Evolutionary conservation across 2,797 vertebrate genomes (phyloP), one percentile per base, ranked within the genome.

Genomic region (Arrhamphus sclerolepis): DNA sequence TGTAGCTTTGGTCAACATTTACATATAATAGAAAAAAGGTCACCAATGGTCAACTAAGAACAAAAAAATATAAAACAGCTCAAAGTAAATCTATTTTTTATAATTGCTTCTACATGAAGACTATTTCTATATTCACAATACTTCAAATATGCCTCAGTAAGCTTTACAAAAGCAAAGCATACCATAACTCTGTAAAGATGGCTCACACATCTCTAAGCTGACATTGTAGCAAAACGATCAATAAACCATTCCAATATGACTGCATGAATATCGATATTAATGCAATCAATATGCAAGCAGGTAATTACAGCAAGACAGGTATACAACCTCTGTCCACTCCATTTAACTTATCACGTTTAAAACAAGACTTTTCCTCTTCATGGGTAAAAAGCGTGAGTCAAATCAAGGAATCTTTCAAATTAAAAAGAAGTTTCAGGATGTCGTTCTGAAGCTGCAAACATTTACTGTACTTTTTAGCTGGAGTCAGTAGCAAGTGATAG

Each of bases 351-450:
- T 72, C 75, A 13, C 46, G 60, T 78, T 79, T 57, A 74, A 83
- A 80, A 70, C 59, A 29, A 80, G 58, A 82, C 62, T 60, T 77
- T 63, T 80, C 47, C 49, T 62, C 51, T 60, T 82, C 76, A 87
- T 79, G 64, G 61, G 69, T 31, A 21, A 59, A 60, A 69, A 51
- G 1, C 5, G n/a, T n/a, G 39, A 80, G 87, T 90, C 86, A 83
- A 92, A 77, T 63, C 79, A 84, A 76, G 86, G 83, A 85, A 79
- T 71, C 75, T n/a, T n/a, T n/a, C n/a, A n/a, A n/a, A n/a, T n/a
- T n/a, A n/a, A n/a, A n/a, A 77, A 76, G 72, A 65, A 18, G 77
- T 82, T 70, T 59, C 59, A 73, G 64, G 69, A 19, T 7, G 13
- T 50, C 46, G 62, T 57, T 56, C 31, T 78, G 57, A 78, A 81